Evolutionary conservation across 2,113 vertebrate species (phyloP), one percentile per base, ranked within the genome.

Genomic region (Eurypyga helias): DNA sequence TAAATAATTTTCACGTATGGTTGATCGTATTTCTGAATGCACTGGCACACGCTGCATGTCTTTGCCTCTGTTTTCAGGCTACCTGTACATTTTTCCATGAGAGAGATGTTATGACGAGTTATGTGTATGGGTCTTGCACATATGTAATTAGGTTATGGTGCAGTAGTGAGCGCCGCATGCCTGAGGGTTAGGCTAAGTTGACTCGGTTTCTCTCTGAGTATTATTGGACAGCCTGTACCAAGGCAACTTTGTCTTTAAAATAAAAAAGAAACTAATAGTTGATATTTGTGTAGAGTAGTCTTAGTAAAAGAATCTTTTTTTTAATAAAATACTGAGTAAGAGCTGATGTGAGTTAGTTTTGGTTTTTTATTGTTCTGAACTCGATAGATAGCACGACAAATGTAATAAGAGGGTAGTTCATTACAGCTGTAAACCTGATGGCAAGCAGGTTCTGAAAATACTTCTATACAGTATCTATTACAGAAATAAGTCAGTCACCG

Each of bases 281-380:
- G 13, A 2, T 82, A 33, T 90, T 72, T 69, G 62, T 60, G 29
- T 2, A 5, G 57, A 76, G 29, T 51, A 88, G 17, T 58, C 8
- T 48, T 82, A 83, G 75, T 49, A 52, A 86, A 72, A 64, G 0
- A 34, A 9, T 20, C 1, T 38, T 48, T 60, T 62, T 82, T 15
- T 7, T 15, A 52, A 5, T 64, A n/a, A 72, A 95, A 61, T 61
- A 9, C 45, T 75, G 45, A 43, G 2, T 79, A 79, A 48, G 16
- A 49, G 28, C 20, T 95, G 60, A 38, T 0, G 0, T 38, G 12
- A 21, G 5, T 34, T 13, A 29, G 12, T 9, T 52, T 10, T 43
- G 5, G 9, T 12, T 21, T 51, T 60, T 49, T 18, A 46, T 77
- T 76, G 31, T 4, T 90, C n/a, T 65, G 49, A 80, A 29, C 23